Base-by-base conservation (phyloP, 53 echinoderm and acorn worm genomes). In the Holothuria scabra region DNA sequence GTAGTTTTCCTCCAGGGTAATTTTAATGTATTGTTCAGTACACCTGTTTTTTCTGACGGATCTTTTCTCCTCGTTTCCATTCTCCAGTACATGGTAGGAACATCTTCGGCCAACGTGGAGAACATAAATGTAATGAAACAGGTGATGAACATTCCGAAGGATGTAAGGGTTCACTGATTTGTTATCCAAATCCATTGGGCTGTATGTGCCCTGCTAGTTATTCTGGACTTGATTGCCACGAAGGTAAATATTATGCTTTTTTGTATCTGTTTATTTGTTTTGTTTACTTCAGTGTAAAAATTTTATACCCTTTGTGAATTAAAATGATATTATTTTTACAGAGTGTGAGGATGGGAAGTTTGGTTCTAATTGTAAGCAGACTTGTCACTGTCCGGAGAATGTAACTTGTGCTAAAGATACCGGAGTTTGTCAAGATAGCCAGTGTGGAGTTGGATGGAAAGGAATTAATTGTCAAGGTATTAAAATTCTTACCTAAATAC, bases 281-380 rank as follows among this genome's bases (percentile, higher is more conserved):
- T n/a, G n/a, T n/a, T n/a, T n/a, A n/a, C n/a, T n/a, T n/a, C n/a
- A n/a, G n/a, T n/a, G n/a, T n/a, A n/a, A n/a, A n/a, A n/a, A n/a
- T n/a, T n/a, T n/a, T n/a, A n/a, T n/a, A n/a, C n/a, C n/a, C 58
- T 57, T 12, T 57, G 58, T 57, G 12, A 57, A 14, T 20, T 14
- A 14, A 14, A 14, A 14, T 57, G 58, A 12, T 57, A 57, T 57
- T 57, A 12, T 14, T 14, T 57, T 57, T 20, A 20, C 58, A 92
- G 89, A 86, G 59, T 92, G 92, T 58, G 79, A 52, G 25, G 85
- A 66, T 1, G 92, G 86, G 10, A 68, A 37, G 18, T 92, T 61
- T 68, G 92, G 92, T 18, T 88, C 92, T 3, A 88, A 86, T 34
- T 92, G 92, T 48, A 72, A 86, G 79, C 89, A 92, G 63, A 64